These are phyloP conservation scores for Forbesichthys agassizii DNA, from an alignment of 2,113 vertebrate genomes.

Conservation along the genomic window DNA sequence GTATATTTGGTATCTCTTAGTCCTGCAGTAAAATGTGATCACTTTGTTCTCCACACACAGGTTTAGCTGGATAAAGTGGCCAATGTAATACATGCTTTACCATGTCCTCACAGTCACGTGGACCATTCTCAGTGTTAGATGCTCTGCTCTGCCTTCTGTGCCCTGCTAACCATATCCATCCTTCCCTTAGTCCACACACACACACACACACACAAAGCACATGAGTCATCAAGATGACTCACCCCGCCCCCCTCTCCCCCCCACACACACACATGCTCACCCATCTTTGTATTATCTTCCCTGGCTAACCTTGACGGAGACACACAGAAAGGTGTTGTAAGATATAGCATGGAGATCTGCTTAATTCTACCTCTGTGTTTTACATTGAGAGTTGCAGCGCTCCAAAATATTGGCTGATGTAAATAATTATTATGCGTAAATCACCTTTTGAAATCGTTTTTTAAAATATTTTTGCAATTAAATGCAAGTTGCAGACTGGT, in stretches of 20 bases:
- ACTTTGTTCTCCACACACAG: neutral
- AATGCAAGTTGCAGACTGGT: no score
- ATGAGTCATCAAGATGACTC: conserved; percentile 81
- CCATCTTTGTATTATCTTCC: conserved; percentile 73
- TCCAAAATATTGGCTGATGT: no score
- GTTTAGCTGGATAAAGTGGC: neutral
- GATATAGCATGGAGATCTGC: conserved; percentile 37
- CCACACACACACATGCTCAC: conserved; percentile 61
- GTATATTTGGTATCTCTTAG: conserved; percentile 30
- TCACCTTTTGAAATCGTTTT: no score
- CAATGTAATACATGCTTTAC: conserved; percentile 20
- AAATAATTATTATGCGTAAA: no score
- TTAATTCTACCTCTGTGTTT: conserved; percentile 38
- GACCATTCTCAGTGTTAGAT: conserved; percentile 29
- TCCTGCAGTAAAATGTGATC: conserved; percentile 24
- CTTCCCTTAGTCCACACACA: conserved; percentile 41
- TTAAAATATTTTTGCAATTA: no score
- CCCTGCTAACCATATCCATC: conserved; percentile 52
- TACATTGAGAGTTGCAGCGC: neutral
- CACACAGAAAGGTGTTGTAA: conserved; percentile 60
- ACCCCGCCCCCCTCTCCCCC: conserved; percentile 33
- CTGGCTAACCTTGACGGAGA: conserved; percentile 75
- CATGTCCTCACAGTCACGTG: conserved; percentile 6
- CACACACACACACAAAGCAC: conserved; percentile 51
- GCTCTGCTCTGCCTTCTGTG: conserved; percentile 45